Percentiles rank a stretch among this genome's conserved stretches.
Conservation (phyloP, 53 echinoderm and acorn worm species). For the Luidia sarsii region DNA sequence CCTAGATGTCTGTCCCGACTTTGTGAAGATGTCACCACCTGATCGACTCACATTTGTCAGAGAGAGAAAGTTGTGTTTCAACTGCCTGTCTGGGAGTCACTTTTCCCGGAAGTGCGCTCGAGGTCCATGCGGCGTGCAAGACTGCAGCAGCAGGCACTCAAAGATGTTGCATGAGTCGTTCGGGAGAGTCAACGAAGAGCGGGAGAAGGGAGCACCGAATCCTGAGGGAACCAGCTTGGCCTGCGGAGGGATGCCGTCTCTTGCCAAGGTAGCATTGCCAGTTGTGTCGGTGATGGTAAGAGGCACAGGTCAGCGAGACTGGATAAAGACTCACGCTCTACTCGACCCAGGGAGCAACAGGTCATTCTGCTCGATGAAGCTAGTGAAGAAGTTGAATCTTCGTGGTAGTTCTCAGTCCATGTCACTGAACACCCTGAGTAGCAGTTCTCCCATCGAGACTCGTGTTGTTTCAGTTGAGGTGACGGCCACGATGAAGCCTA, state of each 20-base stretch:
- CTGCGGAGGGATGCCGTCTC: constrained; percentile 3
- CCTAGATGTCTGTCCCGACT: neutral
- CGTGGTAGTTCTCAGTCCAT: constrained; percentile 1
- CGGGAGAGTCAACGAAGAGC: neutral
- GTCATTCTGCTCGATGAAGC: no score
- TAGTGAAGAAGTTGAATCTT: constrained; percentile 19
- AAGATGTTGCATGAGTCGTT: neutral
- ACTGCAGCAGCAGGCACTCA: constrained; percentile 17
- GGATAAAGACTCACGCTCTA: no score
- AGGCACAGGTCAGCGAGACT: no score
- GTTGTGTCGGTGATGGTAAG: no score
- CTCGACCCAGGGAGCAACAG: constrained; percentile 27
- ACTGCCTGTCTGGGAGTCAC: constrained; percentile 6
- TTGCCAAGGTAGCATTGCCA: no score
- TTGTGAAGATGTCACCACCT: constrained; percentile 37
- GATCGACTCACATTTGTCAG: constrained; percentile 30
- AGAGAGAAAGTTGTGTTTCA: constrained; percentile 46
- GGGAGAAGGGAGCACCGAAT: neutral
- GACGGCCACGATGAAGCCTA: no score
- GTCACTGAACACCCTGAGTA: no score
- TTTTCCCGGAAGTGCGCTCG: neutral
- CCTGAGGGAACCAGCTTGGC: constrained; percentile 16
- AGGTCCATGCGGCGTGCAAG: neutral
- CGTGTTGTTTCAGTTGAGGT: no score
- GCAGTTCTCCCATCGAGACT: no score